Conservation (phyloP, 2,797 vertebrate genomes). For the Jordanella pulchra region DNA sequence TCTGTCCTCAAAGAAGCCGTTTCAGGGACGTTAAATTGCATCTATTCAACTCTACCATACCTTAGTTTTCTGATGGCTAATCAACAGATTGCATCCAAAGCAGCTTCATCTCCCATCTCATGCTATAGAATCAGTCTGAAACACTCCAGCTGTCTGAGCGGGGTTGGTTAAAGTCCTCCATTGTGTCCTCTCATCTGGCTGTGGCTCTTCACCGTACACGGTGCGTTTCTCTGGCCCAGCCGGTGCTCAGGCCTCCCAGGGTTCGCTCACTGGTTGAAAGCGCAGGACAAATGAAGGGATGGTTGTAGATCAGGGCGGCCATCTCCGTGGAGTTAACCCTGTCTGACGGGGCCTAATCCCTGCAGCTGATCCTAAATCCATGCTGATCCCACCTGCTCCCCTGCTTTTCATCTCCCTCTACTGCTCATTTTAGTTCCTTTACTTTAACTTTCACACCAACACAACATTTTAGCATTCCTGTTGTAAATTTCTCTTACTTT, state of each 20-base stretch:
- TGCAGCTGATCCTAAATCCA: slow-evolving; percentile 65
- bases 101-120: slow-evolving; percentile 21
- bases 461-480: no score
- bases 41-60: slow-evolving; percentile 46
- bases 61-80: slow-evolving; percentile 46
- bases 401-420: slow-evolving; percentile 7
- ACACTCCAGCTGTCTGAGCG: slow-evolving; percentile 16
- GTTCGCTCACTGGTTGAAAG: slow-evolving; percentile 43
- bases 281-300: slow-evolving; percentile 23
- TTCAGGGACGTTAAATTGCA: slow-evolving; percentile 6
- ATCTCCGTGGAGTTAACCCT: slow-evolving; percentile 50
- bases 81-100: slow-evolving; percentile 16
- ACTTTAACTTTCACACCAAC: background rate
- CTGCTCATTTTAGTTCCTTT: background rate
- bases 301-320: slow-evolving; percentile 46
- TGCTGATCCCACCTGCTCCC: slow-evolving; percentile 60
- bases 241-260: slow-evolving; percentile 20
- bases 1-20: slow-evolving; percentile 54
- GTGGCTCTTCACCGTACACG: background rate
- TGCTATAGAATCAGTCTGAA: slow-evolving; percentile 4
- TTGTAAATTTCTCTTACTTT: no score
- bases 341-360: slow-evolving; percentile 69
- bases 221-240: slow-evolving; percentile 13
- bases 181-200: slow-evolving; percentile 11
- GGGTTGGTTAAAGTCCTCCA: slow-evolving; percentile 35